Evolutionary conservation across 2,797 vertebrate genomes (phyloP).

Genomic region (Sternarchorhynchus goeldii): DNA sequence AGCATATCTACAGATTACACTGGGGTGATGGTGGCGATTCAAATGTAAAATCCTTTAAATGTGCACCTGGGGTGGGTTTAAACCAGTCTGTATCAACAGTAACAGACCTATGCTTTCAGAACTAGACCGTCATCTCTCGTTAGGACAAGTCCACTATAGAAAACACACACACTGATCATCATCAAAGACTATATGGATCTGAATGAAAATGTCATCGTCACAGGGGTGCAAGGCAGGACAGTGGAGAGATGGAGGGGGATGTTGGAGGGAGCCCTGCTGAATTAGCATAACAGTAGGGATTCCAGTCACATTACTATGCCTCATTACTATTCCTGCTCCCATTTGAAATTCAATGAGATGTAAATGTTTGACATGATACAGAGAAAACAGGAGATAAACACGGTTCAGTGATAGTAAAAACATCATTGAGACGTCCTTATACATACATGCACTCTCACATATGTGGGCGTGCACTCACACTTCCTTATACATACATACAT

Average conservation of each 20-base stretch:
- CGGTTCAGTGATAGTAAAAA: conserved; percentile 77
- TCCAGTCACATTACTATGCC: conserved; percentile 81
- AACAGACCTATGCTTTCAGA: no score
- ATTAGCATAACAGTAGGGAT: conserved; percentile 84
- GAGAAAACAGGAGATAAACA: conserved; percentile 76
- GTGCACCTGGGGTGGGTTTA: no score
- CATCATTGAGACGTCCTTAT: conserved; percentile 70
- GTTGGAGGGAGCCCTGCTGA: conserved; percentile 56
- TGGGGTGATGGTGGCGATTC: no score
- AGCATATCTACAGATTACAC: no score
- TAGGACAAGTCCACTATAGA: conserved; percentile 13
- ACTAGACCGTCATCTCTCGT: neutral
- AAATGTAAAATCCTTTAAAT: no score
- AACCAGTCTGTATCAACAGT: no score
- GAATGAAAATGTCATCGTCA: conserved; percentile 55
- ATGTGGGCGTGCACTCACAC: conserved; percentile 1
- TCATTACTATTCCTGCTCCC: conserved; percentile 82
- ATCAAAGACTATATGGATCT: conserved; percentile 24
- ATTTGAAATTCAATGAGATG: conserved; percentile 87
- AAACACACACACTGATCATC: conserved; percentile 39
- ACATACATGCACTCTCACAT: conserved; percentile 28
- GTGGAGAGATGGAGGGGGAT: conserved; percentile 11
- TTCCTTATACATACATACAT: neutral
- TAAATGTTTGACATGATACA: conserved; percentile 83
- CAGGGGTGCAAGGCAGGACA: neutral